phyloP scores from a whole-genome alignment of 2,797 vertebrate genomes.

The Telmatherina bonti region DNA sequence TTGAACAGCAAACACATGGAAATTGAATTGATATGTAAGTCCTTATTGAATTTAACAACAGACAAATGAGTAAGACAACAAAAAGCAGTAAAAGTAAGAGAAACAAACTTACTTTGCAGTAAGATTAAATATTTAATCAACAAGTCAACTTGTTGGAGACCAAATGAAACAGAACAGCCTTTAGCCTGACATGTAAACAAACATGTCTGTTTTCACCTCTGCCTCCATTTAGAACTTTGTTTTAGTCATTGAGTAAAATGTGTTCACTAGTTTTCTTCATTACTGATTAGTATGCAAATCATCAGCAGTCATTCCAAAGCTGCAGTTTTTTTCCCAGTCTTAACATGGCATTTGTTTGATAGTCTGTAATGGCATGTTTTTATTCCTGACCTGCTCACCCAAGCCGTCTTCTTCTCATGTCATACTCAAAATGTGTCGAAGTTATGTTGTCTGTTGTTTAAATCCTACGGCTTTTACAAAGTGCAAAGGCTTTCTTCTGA shows the following conservation, averaged over 20 bases:
- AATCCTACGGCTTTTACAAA: constrained; percentile 71
- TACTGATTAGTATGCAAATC: constrained; percentile 78
- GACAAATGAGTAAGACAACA: constrained; percentile 52
- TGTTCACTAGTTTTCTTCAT: constrained; percentile 56
- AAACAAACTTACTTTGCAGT: constrained; percentile 8
- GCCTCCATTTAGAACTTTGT: constrained; percentile 71
- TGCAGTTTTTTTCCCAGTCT: constrained; percentile 76
- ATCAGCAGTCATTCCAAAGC: constrained; percentile 63
- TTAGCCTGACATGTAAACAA: constrained; percentile 77
- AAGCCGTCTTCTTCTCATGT: constrained; percentile 67
- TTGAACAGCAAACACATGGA: neutral
- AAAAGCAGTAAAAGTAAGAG: neutral
- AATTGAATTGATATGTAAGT: neutral
- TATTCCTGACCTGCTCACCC: constrained; percentile 69
- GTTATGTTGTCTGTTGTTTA: constrained; percentile 68
- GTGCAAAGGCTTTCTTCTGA: constrained; percentile 66
- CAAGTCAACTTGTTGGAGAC: constrained; percentile 48
- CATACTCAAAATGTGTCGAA: constrained; percentile 77
- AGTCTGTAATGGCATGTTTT: constrained; percentile 78
- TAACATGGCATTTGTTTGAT: constrained; percentile 73
- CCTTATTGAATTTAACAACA: constrained; percentile 54
- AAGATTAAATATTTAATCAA: constrained; percentile 63
- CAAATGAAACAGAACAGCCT: constrained; percentile 61
- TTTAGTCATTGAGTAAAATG: constrained; percentile 76
- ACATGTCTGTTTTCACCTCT: constrained; percentile 60